Evolutionary conservation across 2,113 vertebrate genomes (phyloP), one percentile per base, ranked within the genome.

Genomic region (Origma solitaria): DNA sequence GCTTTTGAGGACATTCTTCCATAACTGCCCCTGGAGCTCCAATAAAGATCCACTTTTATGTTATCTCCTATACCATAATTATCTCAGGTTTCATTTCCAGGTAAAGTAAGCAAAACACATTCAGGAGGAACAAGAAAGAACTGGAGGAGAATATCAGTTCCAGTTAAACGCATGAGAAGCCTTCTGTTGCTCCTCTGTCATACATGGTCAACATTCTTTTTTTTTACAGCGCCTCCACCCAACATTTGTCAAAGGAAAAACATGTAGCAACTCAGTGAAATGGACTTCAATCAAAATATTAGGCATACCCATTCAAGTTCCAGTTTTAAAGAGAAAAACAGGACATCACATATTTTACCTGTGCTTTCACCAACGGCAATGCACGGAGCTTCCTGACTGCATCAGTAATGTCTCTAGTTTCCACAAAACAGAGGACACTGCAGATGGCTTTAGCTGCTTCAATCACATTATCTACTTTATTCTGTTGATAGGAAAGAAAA

Each of bases 391-490:
- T 93, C 65, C 75, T 60, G 61, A 97, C 45, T 47, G 97, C 96
- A 56, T 95, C 92, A 45, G 90, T 96, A 13, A 98, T 94, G 44
- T 92, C 94, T 85, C 93, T 96, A 42, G 96, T 98, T 95, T 98
- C 98, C 92, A 98, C 96, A 50, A 60, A 97, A 4, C 95, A 84
- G 7, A 98, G 96, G 56, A 98, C 22, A 30, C 97, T 81, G 89
- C 98, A 98, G 91, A 98, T 94, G 79, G 94, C 92, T 96, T 97
- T 98, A 45, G 96, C 92, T 65, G 56, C 97, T 83, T 97, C 96
- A 42, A 93, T 83, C 51, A 97, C 73, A 3, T 82, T 51, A 27
- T 88, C 82, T 65, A 94, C 53, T 21, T 73, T 16, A 64, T 94
- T 54, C 96, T 98, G 86, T 25, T 91, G 76, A 60, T 28, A 60